Evolutionary conservation across 2,113 vertebrate species (phyloP).

Genomic region (Mormoops blainvillei): DNA sequence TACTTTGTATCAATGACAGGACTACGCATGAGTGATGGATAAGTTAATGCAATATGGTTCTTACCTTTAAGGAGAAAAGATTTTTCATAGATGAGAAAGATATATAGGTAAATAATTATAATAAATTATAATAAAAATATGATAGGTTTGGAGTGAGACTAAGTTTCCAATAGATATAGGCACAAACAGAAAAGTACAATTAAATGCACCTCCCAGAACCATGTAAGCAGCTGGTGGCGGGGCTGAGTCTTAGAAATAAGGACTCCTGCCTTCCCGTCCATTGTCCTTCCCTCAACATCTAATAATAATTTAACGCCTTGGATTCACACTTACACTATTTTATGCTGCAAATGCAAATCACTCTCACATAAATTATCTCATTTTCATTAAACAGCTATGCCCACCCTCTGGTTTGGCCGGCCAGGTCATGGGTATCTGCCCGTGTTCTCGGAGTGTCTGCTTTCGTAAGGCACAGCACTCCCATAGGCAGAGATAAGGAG

Average conservation of each 20-base stretch:
- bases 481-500: background rate
- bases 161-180: background rate
- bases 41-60: background rate
- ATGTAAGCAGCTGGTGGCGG: background rate
- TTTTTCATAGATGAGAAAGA: background rate
- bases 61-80: background rate
- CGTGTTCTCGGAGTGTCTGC: accelerated
- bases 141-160: background rate
- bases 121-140: background rate
- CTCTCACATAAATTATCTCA: background rate
- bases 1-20: background rate
- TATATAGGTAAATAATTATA: background rate
- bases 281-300: background rate
- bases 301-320: background rate
- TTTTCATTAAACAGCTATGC: background rate
- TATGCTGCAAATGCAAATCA: background rate
- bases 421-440: background rate
- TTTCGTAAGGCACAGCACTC: background rate
- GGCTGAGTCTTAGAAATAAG: background rate
- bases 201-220: background rate
- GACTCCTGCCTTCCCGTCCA: background rate
- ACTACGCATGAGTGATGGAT: background rate
- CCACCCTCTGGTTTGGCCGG: background rate
- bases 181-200: background rate
- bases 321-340: background rate